These are phyloP conservation scores for Muscina levida DNA, from an alignment of 2,888 invertebrate genomes.

Conservation along the genomic window DNA sequence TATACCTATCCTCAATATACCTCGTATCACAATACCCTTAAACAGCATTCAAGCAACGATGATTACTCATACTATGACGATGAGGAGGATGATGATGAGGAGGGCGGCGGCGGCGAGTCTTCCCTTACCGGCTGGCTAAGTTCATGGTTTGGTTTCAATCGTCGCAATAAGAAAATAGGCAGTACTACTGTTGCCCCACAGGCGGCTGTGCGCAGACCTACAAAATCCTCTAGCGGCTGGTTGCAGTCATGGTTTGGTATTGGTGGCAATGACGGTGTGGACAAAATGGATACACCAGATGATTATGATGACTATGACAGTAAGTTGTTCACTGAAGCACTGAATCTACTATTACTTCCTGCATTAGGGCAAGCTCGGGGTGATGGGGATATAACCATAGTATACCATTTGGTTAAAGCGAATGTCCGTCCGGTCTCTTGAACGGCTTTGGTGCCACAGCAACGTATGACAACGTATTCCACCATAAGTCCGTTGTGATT, in stretches of 20 bases:
- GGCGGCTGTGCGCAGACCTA: conserved; percentile 48
- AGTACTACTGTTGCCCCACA: conserved; percentile 68
- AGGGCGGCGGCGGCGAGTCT: conserved; percentile 65
- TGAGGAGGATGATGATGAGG: conserved; percentile 57
- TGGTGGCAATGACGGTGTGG: conserved; percentile 68
- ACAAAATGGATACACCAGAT: conserved; percentile 65
- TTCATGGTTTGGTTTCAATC: conserved; percentile 74
- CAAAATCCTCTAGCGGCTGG: conserved; percentile 73
- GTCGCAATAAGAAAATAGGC: conserved; percentile 72
- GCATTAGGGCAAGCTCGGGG: not conserved
- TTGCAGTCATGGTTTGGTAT: conserved; percentile 76
- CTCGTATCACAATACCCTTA: conserved; percentile 73
- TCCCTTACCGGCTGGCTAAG: conserved; percentile 74
- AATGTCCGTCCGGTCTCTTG: not conserved
- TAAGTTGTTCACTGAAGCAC: conserved; percentile 69
- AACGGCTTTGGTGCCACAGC: not conserved
- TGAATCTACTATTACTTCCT: not conserved
- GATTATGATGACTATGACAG: conserved; percentile 74
- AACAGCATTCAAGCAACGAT: conserved; percentile 62
- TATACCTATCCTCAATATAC: conserved; percentile 74
- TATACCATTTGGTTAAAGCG: not conserved
- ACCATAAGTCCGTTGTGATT: not conserved
- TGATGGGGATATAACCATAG: not conserved
- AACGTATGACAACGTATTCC: not conserved
- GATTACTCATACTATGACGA: conserved; percentile 53